A percentile compares a stretch with the other conserved stretches of the same genome.
Conservation (phyloP, 2,888 invertebrate genomes). For the Odontocolon sp. region DNA sequence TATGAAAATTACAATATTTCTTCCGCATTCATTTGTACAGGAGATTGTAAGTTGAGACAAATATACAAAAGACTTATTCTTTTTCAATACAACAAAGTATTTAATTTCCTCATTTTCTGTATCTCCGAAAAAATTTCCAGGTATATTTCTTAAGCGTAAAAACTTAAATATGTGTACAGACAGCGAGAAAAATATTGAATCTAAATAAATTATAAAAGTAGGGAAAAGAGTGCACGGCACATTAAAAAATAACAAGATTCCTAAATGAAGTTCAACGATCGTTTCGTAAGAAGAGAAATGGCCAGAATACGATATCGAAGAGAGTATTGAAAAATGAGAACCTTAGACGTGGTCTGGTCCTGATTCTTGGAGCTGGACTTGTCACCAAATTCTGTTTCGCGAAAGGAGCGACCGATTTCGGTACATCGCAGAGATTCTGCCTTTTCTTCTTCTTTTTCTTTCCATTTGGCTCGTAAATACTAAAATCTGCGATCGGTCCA, state of each 20-base stretch:
- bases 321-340: constrained; percentile 70
- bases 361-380: constrained; percentile 20
- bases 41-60: constrained; percentile 37
- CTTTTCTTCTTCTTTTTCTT: constrained; percentile 30
- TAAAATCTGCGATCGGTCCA: constrained; percentile 44
- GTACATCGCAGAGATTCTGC: neutral
- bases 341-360: constrained; percentile 41
- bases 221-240: constrained; percentile 5
- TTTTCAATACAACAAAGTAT: neutral
- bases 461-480: constrained; percentile 33
- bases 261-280: constrained; percentile 60
- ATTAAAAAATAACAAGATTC: neutral
- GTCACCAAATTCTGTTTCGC: constrained; percentile 8
- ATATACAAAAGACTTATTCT: constrained; percentile 14
- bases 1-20: constrained; percentile 39
- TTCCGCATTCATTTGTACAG: constrained; percentile 33
- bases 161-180: constrained; percentile 25
- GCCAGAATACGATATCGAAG: constrained; percentile 75
- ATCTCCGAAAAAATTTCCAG: neutral
- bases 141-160: constrained; percentile 40
- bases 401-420: constrained; percentile 34
- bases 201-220: constrained; percentile 11
- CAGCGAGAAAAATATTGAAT: constrained; percentile 32
- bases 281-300: constrained; percentile 68
- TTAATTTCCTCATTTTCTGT: neutral